Percentiles rank a stretch among this genome's conserved stretches.
Evolutionary conservation across 1,140 invertebrate species (phyloP).

Genomic region (Polypedilum pembai): DNA sequence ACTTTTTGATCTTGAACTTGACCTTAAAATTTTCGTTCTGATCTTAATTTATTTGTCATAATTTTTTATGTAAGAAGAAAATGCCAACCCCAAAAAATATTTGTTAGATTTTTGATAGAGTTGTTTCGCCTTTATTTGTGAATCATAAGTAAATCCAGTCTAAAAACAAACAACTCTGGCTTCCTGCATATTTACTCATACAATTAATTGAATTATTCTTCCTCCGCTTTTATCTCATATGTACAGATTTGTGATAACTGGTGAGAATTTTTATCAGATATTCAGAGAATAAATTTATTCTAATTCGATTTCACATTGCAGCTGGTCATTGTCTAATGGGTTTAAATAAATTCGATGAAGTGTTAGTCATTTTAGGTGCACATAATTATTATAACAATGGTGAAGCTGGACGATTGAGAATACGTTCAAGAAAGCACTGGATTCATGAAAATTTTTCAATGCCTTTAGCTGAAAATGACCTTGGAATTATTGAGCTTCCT

Average conservation of each 20-base stretch:
- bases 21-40: too few relatives aligned
- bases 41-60: too few relatives aligned
- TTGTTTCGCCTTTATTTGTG: too few relatives aligned
- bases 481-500: neutral
- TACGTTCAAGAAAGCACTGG: neutral
- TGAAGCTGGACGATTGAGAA: neutral
- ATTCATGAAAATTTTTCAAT: slow-evolving; percentile 6
- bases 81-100: too few relatives aligned
- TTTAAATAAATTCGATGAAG: neutral
- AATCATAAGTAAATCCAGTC: too few relatives aligned
- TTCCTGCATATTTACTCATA: too few relatives aligned
- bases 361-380: neutral
- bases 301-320: too few relatives aligned
- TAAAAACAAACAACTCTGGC: too few relatives aligned
- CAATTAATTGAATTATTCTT: neutral
- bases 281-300: neutral
- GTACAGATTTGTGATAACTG: neutral
- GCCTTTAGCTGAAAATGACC: neutral
- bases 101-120: too few relatives aligned
- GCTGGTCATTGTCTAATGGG: slow-evolving; percentile 11
- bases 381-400: neutral
- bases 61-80: too few relatives aligned
- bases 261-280: neutral
- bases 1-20: too few relatives aligned
- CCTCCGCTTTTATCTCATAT: neutral